Base-by-base conservation (phyloP, 2,888 invertebrate genomes). In the Apotomis capreana region DNA sequence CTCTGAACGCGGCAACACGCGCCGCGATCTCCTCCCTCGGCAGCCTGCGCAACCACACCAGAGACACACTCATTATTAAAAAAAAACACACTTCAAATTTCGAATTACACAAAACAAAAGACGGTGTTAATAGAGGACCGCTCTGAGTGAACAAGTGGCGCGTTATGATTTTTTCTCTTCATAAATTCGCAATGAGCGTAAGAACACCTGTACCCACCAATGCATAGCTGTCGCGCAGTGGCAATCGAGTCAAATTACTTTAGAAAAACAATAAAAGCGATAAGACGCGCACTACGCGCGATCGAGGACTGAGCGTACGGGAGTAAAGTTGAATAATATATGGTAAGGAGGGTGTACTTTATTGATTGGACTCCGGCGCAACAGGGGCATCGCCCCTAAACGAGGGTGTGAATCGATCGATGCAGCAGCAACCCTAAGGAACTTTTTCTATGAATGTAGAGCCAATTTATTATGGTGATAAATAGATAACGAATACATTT, bases 1-100 rank as follows among this genome's bases (percentile, higher is more conserved):
- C 95, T 73, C 99, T 95, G 92, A 97, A 99, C 68, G 97, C 96
- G 73, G 96, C 95, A 77, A 99, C 97, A 84, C 98, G 97, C 82
- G 95, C 94, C 78, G 96, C 95, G 76, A 99, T 97, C 86, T 98
- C 98, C 83, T 97, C 97, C 81, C 95, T 95, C 67, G 96, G 95
- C 88, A 96, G 97, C 89, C 98, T 98, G 91, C 83, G 94, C 91
- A 89, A 84, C 89, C 90, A 93, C 77, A 89, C 92, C 88, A 91
- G 79, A 57, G 90, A 91, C 68, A 93, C 89, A 81, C 89, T 91
- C 92, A 93, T 91, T 84, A 87, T 78, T 75, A 74, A 76, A 74
- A 68, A 73, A 63, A 69, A 37, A 70, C 68, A 76, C 70, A 69
- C 71, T 26, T 74, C 67, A 74, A 75, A 76, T 55, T 54, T 61